Evolutionary conservation across 1,140 invertebrate species (phyloP).

Genomic region (Pollicipes pollicipes): DNA sequence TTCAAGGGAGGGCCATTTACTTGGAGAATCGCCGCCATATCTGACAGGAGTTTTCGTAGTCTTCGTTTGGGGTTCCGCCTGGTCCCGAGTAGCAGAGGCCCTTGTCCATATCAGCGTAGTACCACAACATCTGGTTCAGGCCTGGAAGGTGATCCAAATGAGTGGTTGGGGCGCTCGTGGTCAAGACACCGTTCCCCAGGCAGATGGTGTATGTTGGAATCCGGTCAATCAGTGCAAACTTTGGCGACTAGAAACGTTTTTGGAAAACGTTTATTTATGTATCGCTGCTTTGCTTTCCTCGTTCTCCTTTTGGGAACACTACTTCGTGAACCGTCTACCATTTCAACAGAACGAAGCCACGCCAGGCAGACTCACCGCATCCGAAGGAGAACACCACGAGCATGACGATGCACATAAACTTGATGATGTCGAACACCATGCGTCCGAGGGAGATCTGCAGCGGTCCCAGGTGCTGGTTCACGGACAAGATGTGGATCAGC

Average conservation of each 20-base stretch:
- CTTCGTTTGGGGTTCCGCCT: conserved; percentile 48
- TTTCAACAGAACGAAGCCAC: too few relatives aligned
- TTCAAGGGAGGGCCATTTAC: conserved; percentile 30
- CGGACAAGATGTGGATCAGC: conserved; percentile 85
- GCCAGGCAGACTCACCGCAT: conserved; percentile 47
- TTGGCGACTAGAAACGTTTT: too few relatives aligned
- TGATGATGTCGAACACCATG: conserved; percentile 84
- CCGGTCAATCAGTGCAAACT: too few relatives aligned
- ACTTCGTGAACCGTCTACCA: too few relatives aligned
- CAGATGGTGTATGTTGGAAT: too few relatives aligned
- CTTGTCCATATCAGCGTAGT: conserved; percentile 77
- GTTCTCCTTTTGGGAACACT: too few relatives aligned
- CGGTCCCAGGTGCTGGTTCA: conserved; percentile 83
- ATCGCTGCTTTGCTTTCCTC: too few relatives aligned
- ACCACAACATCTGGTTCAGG: conserved; percentile 85
- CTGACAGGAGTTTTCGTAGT: conserved; percentile 58
- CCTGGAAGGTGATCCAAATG: too few relatives aligned
- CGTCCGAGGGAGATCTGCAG: conserved; percentile 69
- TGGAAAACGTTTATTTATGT: too few relatives aligned
- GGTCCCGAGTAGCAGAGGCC: conserved; percentile 57
- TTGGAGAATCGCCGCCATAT: conserved; percentile 73
- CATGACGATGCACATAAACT: conserved; percentile 84
- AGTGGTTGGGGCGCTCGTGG: too few relatives aligned
- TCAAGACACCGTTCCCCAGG: too few relatives aligned
- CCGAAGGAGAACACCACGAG: conserved; percentile 76